Evolutionary conservation across 2,888 invertebrate genomes (phyloP), one percentile per base, ranked within the genome.

Genomic region (Petrolisthes cinctipes): DNA sequence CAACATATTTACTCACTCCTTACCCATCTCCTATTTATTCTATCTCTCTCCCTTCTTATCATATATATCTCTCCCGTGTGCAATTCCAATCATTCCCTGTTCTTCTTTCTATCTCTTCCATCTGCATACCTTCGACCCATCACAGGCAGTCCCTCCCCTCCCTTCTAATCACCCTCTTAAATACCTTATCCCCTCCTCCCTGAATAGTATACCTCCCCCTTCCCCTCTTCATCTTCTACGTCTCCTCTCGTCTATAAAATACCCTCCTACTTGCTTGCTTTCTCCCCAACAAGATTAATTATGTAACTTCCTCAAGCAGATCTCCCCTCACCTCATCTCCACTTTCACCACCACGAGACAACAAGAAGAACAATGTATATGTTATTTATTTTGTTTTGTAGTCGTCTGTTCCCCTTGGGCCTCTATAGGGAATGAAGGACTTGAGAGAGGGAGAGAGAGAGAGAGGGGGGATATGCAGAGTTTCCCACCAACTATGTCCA

Each of bases 371-470:
- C 37, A 37, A 37, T 37, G 37, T 37, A n/a, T 37, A 37, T 37
- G 2, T 37, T 37, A 37, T 37, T 37, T 37, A 37, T 37, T 37
- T 37, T 37, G 37, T 37, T 37, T 37, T 37, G 37, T 37, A 37
- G 37, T 37, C 37, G 37, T 37, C 2, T 37, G 37, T 37, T 37
- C 37, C 2, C 37, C 37, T 37, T 37, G 37, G 37, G 37, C 37
- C 37, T 37, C 37, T 37, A 2, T 17, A 9, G 68, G 20, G 68
- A 9, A 20, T n/a, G 68, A 68, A 20, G 20, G 68, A 68, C 17
- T n/a, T 37, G 20, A 76, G 76, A 76, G 76, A 76, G 76, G 37
- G 37, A 9, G 37, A 23, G 37, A 23, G 76, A 76, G 76, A 76
- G 76, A n/a, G 76, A 76, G 76, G 23, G 20, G 23, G 20, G 20